Conservation (phyloP, 2,888 invertebrate species). For the Diabrotica balteata region DNA sequence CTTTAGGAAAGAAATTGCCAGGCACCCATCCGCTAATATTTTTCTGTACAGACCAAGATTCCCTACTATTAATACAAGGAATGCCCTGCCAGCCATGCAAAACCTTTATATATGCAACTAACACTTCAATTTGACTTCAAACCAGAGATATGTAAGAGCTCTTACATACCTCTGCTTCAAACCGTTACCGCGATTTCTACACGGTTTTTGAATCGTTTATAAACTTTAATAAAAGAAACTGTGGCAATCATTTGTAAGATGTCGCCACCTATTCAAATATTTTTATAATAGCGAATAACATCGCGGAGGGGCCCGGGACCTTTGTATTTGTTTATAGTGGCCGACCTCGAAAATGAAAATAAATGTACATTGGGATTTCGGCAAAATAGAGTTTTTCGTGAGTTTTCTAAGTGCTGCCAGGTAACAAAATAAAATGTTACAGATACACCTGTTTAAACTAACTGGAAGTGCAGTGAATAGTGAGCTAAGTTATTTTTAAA, state of each 20-base stretch:
- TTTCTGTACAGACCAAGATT: no score
- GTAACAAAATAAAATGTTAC: no score
- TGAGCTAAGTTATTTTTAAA: constrained; percentile 37
- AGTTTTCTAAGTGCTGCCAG: no score
- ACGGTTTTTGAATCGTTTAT: no score
- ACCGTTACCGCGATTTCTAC: neutral
- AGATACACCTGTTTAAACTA: constrained; percentile 18
- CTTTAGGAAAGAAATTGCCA: no score
- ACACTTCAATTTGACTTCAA: neutral
- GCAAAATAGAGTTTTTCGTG: constrained; percentile 1
- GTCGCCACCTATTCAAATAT: neutral
- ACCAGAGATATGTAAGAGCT: no score
- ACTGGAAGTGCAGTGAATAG: neutral
- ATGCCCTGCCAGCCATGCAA: no score
- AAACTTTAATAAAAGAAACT: neutral
- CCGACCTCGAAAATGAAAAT: constrained; percentile 13
- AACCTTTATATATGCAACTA: constrained; percentile 1
- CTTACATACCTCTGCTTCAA: no score
- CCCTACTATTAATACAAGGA: no score
- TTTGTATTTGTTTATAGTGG: constrained; percentile 13
- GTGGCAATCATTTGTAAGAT: neutral
- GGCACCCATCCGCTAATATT: no score
- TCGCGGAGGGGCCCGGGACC: neutral
- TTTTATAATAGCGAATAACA: neutral
- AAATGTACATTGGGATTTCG: constrained; percentile 5